Evolutionary conservation across 23 tunicate species (phyloP).

Genomic region (Trididemnum miniatum): DNA sequence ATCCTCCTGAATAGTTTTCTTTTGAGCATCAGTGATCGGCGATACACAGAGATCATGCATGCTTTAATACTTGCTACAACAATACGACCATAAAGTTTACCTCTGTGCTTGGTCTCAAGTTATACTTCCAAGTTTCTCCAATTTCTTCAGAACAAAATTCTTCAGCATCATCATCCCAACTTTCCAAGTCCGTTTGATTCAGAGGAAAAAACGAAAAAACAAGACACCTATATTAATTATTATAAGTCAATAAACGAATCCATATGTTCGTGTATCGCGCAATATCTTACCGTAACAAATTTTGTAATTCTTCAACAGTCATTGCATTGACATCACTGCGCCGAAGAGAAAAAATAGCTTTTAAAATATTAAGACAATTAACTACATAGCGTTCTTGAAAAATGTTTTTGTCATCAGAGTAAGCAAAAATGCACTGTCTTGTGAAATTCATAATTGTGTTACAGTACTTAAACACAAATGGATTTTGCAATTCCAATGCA

Average conservation of each 20-base stretch:
- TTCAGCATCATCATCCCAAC: constrained; percentile 83
- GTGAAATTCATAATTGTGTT: constrained; percentile 4
- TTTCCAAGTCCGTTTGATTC: constrained; percentile 45
- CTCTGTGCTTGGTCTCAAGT: constrained; percentile 80
- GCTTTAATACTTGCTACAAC: too few species aligned
- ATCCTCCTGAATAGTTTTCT: too few species aligned
- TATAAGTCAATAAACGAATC: background rate
- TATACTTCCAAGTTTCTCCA: constrained; percentile 88
- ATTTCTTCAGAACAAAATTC: constrained; percentile 87
- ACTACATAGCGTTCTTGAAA: constrained; percentile 60
- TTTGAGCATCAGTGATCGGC: too few species aligned
- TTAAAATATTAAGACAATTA: constrained; percentile 65
- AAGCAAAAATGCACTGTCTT: constrained; percentile 34
- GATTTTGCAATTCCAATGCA: constrained; percentile 1
- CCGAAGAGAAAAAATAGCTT: constrained; percentile 16
- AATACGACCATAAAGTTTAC: too few species aligned
- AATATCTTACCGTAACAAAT: constrained; percentile 40
- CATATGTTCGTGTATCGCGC: background rate
- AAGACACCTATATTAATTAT: constrained; percentile 46
- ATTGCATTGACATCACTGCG: background rate
- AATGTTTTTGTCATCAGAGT: constrained; percentile 20
- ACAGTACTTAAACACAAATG: background rate
- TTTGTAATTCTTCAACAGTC: constrained; percentile 33
- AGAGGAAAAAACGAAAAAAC: constrained; percentile 65
- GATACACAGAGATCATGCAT: too few species aligned